Evolutionary conservation across 2,113 vertebrate species (phyloP), one percentile per base, ranked within the genome.

Genomic region (Corapipo altera): DNA sequence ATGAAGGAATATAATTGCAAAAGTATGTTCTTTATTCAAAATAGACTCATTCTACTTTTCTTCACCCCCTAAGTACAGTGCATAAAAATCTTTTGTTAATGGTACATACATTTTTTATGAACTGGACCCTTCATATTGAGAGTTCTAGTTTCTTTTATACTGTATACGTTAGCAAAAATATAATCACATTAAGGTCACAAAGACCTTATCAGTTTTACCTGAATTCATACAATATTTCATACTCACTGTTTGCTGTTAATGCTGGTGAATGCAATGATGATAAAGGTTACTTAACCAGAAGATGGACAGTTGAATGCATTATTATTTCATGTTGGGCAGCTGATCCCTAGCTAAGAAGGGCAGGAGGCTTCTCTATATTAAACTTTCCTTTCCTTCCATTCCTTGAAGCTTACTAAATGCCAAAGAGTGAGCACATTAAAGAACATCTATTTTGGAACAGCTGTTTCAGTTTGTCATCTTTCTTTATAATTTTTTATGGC

Each of bases 291-390:
- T 93, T 95, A 96, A 96, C 96, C 95, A 95, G 93, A 93, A 97
- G 97, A 96, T 64, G 94, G 97, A 95, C 95, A 96, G 95, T 95
- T 89, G 95, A 96, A 95, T 85, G 88, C 95, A 97, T 98, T 98
- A 97, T 97, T 98, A 98, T 98, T 98, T 98, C 80, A 98, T 97
- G 94, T 80, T 96, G 96, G 92, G 91, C 85, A 88, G 79, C 91
- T 97, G 96, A 98, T 98, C 91, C 90, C 78, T 91, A 96, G 88
- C 93, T 93, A 97, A 96, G 96, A 87, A 97, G 93, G 94, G 91
- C 85, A 97, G 78, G 91, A 96, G 93, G 26, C 58, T 81, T 51
- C 74, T 97, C 93, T 97, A 97, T 97, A 98, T 98, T 96, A 98
- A 97, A 97, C 85, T 95, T 97, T 23, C 54, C 58, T 93, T 96